These are phyloP conservation scores for Sinohyriopsis cumingii DNA, from an alignment of 2,888 invertebrate species.

Conservation along the genomic window DNA sequence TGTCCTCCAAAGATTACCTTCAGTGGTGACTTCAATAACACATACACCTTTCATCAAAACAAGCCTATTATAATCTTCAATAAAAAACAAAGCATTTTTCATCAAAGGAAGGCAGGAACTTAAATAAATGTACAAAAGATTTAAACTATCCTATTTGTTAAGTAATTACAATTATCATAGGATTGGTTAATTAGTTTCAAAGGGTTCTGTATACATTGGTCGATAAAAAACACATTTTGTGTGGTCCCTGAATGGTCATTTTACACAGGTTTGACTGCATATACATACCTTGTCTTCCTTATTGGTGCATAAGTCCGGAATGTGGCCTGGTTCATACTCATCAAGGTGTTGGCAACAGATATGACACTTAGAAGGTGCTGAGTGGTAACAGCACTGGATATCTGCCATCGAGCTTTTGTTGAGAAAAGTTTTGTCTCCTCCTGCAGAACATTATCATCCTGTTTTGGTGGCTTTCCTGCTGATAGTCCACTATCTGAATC, in stretches of 20 bases:
- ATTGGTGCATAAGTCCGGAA: conserved; percentile 74
- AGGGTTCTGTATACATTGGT: too few relatives aligned
- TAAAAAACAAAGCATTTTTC: too few relatives aligned
- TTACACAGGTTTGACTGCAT: not conserved
- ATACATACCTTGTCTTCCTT: conserved; percentile 1
- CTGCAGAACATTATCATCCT: conserved; percentile 11
- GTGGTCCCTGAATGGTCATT: not conserved
- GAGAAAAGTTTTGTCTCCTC: conserved; percentile 70
- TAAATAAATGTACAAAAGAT: too few relatives aligned
- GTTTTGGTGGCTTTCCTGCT: not conserved
- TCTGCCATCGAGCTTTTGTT: conserved; percentile 93
- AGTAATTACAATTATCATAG: too few relatives aligned
- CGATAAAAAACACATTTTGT: too few relatives aligned
- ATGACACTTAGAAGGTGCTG: conserved; percentile 96
- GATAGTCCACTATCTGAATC: conserved; percentile 3
- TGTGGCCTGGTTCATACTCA: conserved; percentile 97
- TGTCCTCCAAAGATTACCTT: too few relatives aligned
- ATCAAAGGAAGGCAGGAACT: too few relatives aligned
- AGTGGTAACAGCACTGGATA: conserved; percentile 94
- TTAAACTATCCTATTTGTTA: too few relatives aligned
- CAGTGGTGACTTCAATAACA: too few relatives aligned
- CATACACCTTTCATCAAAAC: too few relatives aligned
- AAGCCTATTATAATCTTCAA: too few relatives aligned
- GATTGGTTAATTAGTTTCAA: too few relatives aligned
- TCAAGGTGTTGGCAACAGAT: conserved; percentile 92